Percentiles rank a stretch among this genome's conserved stretches.
phyloP scores from a whole-genome alignment of 2,888 invertebrate genomes.

The Drosophila algonquin region DNA sequence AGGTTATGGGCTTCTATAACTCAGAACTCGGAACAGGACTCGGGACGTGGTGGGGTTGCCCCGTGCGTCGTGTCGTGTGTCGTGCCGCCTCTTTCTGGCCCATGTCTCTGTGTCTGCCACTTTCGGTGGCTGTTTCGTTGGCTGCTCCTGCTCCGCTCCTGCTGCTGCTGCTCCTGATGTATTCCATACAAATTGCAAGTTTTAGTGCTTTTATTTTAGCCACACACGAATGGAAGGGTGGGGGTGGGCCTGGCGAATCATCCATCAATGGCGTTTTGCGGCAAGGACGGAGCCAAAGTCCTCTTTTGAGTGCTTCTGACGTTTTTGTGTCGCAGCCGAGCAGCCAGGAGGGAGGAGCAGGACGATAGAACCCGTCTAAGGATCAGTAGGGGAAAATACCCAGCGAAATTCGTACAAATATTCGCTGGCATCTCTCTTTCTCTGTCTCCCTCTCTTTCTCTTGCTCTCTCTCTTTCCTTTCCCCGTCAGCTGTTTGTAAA shows the following conservation, averaged over 20 bases:
- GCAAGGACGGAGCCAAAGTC: conserved; percentile 61
- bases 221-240: conserved; percentile 10
- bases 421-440: conserved; percentile 30
- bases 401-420: conserved; percentile 60
- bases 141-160: conserved; percentile 13
- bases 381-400: not conserved
- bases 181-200: conserved; percentile 79
- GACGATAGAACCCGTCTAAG: conserved; percentile 11
- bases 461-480: conserved; percentile 4
- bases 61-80: conserved; percentile 7
- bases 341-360: conserved; percentile 17
- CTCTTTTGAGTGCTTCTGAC: conserved; percentile 76
- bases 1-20: conserved; percentile 79
- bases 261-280: conserved; percentile 82
- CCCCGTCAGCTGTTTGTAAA: conserved; percentile 52
- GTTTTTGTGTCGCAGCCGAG: conserved; percentile 75
- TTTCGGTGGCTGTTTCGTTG: conserved; percentile 32
- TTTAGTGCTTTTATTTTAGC: conserved; percentile 74
- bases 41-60: not conserved
- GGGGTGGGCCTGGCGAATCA: conserved; percentile 66
- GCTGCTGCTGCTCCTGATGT: conserved; percentile 45
- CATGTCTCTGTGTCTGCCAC: conserved; percentile 25
- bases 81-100: conserved; percentile 68
- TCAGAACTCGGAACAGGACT: conserved; percentile 42
- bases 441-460: conserved; percentile 8